Conservation (phyloP, 2,113 vertebrate species). For the Narcine bancroftii region DNA sequence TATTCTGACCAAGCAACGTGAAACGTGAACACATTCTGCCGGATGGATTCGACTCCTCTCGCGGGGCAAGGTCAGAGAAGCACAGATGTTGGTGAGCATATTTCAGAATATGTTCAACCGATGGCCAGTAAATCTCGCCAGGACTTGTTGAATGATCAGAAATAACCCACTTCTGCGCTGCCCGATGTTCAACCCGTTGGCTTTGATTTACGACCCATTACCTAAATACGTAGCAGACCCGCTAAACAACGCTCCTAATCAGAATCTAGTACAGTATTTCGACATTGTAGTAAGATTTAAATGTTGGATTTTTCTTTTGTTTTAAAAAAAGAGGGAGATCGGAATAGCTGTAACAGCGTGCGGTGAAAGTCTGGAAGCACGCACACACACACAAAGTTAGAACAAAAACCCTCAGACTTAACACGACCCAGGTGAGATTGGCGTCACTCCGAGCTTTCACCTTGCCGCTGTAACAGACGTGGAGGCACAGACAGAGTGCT, state of each 20-base stretch:
- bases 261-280: not conserved
- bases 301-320: not conserved
- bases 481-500: not conserved
- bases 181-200: not conserved
- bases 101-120: not conserved
- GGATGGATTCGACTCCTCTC: not conserved
- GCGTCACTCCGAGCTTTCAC: too few species aligned
- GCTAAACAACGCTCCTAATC: not conserved
- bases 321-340: not conserved
- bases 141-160: not conserved
- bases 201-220: not conserved
- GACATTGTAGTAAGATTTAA: not conserved
- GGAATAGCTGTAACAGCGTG: not conserved
- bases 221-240: not conserved
- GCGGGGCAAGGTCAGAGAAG: not conserved
- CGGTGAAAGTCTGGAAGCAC: not conserved
- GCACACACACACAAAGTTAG: not conserved
- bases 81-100: not conserved
- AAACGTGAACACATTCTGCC: not conserved
- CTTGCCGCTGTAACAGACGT: too few species aligned
- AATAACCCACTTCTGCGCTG: not conserved
- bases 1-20: not conserved
- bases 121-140: not conserved
- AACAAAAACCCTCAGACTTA: not conserved
- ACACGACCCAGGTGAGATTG: too few species aligned